phyloP scores from a whole-genome alignment of 2,797 vertebrate genomes.

The Anguilla obscura region DNA sequence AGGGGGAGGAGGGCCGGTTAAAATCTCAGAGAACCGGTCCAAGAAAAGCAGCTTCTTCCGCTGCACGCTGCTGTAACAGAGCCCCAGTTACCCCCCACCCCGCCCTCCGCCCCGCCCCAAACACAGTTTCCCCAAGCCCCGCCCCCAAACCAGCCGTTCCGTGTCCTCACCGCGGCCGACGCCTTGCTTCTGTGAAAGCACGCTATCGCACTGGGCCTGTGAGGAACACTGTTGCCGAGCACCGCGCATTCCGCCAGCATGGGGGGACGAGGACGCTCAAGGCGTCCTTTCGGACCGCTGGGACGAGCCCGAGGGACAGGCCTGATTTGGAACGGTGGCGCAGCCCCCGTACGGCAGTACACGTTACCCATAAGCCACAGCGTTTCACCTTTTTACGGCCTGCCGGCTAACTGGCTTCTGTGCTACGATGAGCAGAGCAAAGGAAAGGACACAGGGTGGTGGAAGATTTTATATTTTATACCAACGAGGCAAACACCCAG shows the following conservation, averaged over 20 bases:
- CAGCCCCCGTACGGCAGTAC: background rate
- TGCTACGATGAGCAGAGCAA: slow-evolving; percentile 30
- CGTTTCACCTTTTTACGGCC: slow-evolving; percentile 17
- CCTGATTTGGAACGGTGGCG: background rate
- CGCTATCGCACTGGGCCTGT: slow-evolving; percentile 70
- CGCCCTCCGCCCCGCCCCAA: slow-evolving; percentile 27
- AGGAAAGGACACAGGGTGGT: background rate
- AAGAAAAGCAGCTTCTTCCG: slow-evolving; percentile 96
- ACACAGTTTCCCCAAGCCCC: slow-evolving; percentile 34
- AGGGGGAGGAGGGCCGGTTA: slow-evolving; percentile 86
- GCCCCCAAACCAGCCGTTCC: background rate
- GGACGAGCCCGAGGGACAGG: background rate
- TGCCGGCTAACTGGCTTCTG: slow-evolving; percentile 1
- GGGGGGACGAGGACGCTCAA: slow-evolving; percentile 21
- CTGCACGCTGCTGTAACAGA: slow-evolving; percentile 84
- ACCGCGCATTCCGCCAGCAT: slow-evolving; percentile 54
- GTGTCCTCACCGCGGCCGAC: slow-evolving; percentile 54
- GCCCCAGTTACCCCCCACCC: slow-evolving; percentile 12
- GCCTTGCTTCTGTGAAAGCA: slow-evolving; percentile 75
- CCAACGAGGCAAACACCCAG: background rate
- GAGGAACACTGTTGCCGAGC: slow-evolving; percentile 74
- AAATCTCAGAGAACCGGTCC: slow-evolving; percentile 94
- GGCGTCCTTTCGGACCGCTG: background rate
- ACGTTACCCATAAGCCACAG: background rate
- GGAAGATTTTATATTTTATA: background rate